Evolutionary conservation across 2,888 invertebrate species (phyloP), one percentile per base, ranked within the genome.

Genomic region (Chorisops tibialis): DNA sequence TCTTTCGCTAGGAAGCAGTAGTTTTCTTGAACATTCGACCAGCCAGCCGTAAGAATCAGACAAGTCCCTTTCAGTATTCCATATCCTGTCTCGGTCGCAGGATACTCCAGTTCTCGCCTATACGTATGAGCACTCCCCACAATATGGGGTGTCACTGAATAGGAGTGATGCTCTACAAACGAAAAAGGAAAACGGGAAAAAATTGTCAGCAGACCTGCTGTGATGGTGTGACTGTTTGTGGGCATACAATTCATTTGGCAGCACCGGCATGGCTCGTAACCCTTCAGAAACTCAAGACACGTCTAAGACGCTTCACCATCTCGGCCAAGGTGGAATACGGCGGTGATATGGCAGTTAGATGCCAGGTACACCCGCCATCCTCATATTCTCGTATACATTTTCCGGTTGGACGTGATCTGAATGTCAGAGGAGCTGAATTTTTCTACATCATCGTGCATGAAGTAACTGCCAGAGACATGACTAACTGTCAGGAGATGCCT

Each of bases 311-410:
- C 43, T 56, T 43, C 56, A 19, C 18, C 56, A 54, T 39, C 39
- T 54, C 39, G 22, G 52, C 22, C 14, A 22, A 14, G 22, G 41
- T 14, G 39, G 41, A n/a, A 39, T 39, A 22, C 18, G 21, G 22
- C 18, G 56, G 45, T 56, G 56, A 56, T 56, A 56, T 45, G 30
- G 45, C 56, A 45, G 24, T 56, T 43, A 56, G 56, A 45, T 56
- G 45, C 43, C 56, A 56, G 56, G 56, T 56, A 56, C 56, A n/a
- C 43, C 39, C 7, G 45, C 45, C 56, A 11, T 22, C 11, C 54
- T 14, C 22, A 41, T 45, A 56, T 56, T 43, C 43, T 30, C 19
- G 19, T 43, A 45, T 56, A 43, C 43, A 43, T 35, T 56, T 45
- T 18, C 30, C 24, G 45, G 24, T 14, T 18, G 45, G 24, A 56